Evolutionary conservation across 2,888 invertebrate species (phyloP), one percentile per base, ranked within the genome.

Genomic region (Agrenia bidenticulata): DNA sequence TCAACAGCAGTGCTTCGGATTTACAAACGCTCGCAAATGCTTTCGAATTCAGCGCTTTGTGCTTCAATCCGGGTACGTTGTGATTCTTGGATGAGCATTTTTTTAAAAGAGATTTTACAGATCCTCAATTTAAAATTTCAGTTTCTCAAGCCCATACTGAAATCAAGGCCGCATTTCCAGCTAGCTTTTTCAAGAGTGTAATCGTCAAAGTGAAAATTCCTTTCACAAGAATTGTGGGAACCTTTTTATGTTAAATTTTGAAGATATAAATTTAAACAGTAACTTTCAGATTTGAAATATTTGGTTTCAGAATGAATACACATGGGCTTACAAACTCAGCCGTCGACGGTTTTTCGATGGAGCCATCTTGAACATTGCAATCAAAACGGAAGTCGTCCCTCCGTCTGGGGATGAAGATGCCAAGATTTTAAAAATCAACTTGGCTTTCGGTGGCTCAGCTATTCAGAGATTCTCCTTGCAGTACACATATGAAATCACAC

Each of bases 1-100:
- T 95, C 0, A 90, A 92, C 19, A 95, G 95, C 81, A 95, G 54
- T 55, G 62, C 96, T 78, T 96, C 96, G 0, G 97, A 97, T 81
- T 84, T 97, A n/a, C 69, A 72, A 58, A 66, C 67, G 2, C 55
- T 72, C 11, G 70, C 67, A 15, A 54, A 60, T 39, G 68, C 66
- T 4, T 63, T 66, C 32, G 66, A 66, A 32, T 66, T 62, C 39
- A 66, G 66, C 49, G 66, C 66, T 2, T 53, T 66, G 1, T 66
- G 63, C 45, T 66, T 66, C 42, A 66, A 66, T 58, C 66, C 66
- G 9, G 63, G 66, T 66, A 60, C 9, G n/a, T 15, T n/a, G n/a
- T n/a, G 2, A 17, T 23, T 39, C 9, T 19, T 57, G 39, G 2
- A 57, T n/a, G 42, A 24, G 45, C 57, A 7, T 41, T 59, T 2